A percentile compares a stretch with the other conserved stretches of the same genome.
Conservation (phyloP, 2,113 vertebrate genomes). For the Puma concolor region DNA sequence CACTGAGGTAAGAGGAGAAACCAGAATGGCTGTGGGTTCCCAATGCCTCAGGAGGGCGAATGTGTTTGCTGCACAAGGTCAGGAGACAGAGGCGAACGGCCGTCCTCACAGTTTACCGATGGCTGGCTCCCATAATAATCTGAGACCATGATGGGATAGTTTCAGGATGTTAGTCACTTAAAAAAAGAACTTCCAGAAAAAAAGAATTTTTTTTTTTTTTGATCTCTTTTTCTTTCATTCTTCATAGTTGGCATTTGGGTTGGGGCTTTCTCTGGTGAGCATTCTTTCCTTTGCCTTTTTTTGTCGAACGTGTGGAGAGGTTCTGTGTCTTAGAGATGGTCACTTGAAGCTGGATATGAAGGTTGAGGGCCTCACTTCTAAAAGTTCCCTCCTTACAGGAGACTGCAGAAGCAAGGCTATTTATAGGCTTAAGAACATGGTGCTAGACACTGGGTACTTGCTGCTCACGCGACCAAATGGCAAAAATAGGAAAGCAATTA, state of each 20-base stretch:
- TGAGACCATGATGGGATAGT: neutral
- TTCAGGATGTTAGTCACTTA: neutral
- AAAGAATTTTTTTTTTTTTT: neutral
- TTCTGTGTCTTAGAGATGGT: neutral
- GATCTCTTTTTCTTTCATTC: neutral
- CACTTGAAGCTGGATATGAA: neutral
- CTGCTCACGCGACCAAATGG: neutral
- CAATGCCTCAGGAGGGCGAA: neutral
- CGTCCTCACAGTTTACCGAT: neutral
- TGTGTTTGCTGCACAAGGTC: neutral
- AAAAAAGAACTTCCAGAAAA: neutral
- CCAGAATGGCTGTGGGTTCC: neutral
- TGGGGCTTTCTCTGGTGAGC: neutral
- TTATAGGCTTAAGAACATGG: neutral
- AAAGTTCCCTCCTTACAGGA: neutral
- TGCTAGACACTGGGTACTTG: neutral
- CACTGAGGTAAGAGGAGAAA: neutral
- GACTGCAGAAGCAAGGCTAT: neutral
- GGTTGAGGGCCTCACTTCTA: neutral
- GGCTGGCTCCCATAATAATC: neutral
- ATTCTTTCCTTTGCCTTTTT: constrained; percentile 18
- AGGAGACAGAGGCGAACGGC: neutral
- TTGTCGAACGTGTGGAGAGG: neutral
- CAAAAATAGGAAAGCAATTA: neutral
- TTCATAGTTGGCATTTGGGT: neutral